phyloP scores from a whole-genome alignment of 2,888 invertebrate species.

The Sphaerophoria taeniata region DNA sequence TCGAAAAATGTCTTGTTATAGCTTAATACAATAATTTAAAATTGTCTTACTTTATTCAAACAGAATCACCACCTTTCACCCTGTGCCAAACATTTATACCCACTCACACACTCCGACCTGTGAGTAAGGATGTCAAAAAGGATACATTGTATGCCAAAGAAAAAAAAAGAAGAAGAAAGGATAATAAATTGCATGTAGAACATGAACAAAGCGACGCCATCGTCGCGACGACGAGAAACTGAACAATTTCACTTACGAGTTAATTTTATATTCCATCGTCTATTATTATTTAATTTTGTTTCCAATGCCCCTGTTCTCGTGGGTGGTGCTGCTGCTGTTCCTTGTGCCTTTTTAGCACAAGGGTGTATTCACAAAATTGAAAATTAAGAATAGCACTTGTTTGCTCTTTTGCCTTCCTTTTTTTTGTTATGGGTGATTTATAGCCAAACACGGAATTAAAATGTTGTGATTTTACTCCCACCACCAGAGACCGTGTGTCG shows the following conservation, averaged over 20 bases:
- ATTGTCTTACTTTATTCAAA: conserved; percentile 37
- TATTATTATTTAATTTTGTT: conserved; percentile 71
- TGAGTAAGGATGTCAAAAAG: conserved; percentile 42
- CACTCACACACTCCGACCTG: background rate
- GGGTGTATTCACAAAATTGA: conserved; percentile 57
- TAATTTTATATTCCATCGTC: conserved; percentile 70
- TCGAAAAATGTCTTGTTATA: conserved; percentile 59
- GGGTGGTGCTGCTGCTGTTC: background rate
- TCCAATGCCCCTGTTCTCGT: conserved; percentile 7
- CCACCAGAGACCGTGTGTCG: background rate
- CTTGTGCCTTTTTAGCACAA: background rate
- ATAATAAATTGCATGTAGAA: conserved; percentile 72
- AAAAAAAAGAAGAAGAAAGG: conserved; percentile 41
- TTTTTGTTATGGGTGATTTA: conserved; percentile 59
- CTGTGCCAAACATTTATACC: no score
- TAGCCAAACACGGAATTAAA: conserved; percentile 68
- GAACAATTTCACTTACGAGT: conserved; percentile 72
- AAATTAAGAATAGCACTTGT: conserved; percentile 72
- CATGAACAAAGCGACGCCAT: conserved; percentile 41
- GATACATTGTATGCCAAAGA: conserved; percentile 22
- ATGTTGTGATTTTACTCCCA: conserved; percentile 32
- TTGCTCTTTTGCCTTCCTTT: conserved; percentile 43
- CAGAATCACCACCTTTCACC: conserved; percentile 9
- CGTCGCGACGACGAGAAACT: conserved; percentile 36
- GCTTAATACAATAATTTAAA: conserved; percentile 70